Base-by-base conservation (phyloP, 2,113 vertebrate species). In the Sylvia atricapilla region DNA sequence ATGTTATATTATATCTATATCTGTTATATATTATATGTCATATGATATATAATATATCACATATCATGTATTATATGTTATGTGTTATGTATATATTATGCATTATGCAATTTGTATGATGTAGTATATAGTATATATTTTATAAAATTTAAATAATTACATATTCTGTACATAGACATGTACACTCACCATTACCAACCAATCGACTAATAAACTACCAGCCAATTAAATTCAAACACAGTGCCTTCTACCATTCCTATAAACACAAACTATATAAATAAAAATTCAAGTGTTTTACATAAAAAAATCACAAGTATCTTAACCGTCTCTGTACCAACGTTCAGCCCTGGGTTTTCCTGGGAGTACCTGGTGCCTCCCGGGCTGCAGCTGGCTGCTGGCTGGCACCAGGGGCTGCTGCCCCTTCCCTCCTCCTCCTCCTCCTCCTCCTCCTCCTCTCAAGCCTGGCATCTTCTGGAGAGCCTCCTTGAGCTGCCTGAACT, bases 401-500 rank as follows among this genome's bases (percentile, higher is more conserved):
- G 91, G 87, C 10, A 41, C 78, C 44, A 19, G 1, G 2, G 94
- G 87, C 69, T 94, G 92, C 78, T 94, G 94, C 50, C 93, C 94
- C 44, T 79, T 92, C 37, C 67, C 49, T 66, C 37, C 73, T 43
- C 53, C 73, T 50, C 56, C 97, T 56, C 89, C 96, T 94, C 97
- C 80, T 60, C 91, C 96, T 79, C 56, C 91, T 44, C 63, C 83
- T 66, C 93, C 97, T 96, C 97, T 97, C 80, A 97, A 96, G 55
- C 97, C 97, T 33, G 97, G 97, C 97, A 98, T 98, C 94, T 93
- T 98, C 80, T 97, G 97, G 1, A 98, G 94, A 30, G 96, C 96
- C 35, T 98, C 97, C 84, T 97, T 98, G 37, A 98, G 93, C 95
- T 98, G 98, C 56, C 97, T 93, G 94, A 98, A 98, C 92, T 98